Evolutionary conservation across 2,888 invertebrate genomes (phyloP).

Genomic region (Catocala sponsa): DNA sequence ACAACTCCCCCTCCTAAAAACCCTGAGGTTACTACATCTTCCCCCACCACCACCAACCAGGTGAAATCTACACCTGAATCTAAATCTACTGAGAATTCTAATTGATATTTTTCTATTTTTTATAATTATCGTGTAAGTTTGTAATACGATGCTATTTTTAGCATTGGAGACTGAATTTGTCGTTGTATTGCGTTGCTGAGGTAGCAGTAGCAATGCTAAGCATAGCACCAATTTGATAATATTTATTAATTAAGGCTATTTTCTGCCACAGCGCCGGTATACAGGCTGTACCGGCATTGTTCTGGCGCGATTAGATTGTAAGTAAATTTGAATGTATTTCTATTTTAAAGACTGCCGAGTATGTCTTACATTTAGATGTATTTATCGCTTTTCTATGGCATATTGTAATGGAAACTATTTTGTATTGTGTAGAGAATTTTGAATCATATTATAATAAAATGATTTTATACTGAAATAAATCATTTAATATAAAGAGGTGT

Average conservation of each 20-base stretch:
- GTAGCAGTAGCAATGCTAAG: conserved; percentile 7
- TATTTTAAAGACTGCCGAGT: conserved; percentile 30
- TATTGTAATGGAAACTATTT: conserved; percentile 52
- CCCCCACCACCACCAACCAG: conserved; percentile 69
- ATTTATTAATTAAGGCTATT: conserved; percentile 13
- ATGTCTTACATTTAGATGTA: no score
- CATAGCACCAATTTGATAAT: conserved; percentile 17
- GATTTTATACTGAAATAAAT: conserved; percentile 46
- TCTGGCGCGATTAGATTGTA: conserved; percentile 67
- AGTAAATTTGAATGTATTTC: conserved; percentile 58
- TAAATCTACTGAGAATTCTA: conserved; percentile 67
- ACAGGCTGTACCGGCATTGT: conserved; percentile 68
- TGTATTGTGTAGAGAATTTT: conserved; percentile 46
- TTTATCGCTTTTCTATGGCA: conserved; percentile 55
- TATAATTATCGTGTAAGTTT: conserved; percentile 39
- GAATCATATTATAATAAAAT: conserved; percentile 44
- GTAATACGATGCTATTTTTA: conserved; percentile 9
- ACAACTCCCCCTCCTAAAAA: conserved; percentile 46
- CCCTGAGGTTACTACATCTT: conserved; percentile 30
- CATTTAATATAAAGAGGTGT: conserved; percentile 30
- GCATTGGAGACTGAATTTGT: conserved; percentile 5
- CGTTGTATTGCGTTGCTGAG: neutral
- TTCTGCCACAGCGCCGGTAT: conserved; percentile 70
- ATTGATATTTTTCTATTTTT: conserved; percentile 42
- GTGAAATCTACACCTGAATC: conserved; percentile 78